These are phyloP conservation scores for Chiloscyllium plagiosum DNA, from an alignment of 2,113 vertebrate genomes.

Conservation along the genomic window DNA sequence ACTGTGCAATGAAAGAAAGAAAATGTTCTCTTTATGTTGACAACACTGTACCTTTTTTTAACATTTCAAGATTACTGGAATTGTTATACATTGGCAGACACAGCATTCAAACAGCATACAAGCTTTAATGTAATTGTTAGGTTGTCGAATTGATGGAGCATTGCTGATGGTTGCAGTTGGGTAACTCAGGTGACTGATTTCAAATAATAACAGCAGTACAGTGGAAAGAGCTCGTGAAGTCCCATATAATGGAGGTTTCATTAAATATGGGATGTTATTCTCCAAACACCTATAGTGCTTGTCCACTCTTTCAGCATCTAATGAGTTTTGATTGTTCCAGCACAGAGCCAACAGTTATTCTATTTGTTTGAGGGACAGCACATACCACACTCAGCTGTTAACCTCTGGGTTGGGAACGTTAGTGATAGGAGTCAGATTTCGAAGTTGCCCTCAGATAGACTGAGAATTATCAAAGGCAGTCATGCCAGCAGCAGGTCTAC, in stretches of 20 bases:
- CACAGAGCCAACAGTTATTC: neutral
- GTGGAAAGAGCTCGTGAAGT: no score
- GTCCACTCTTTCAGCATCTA: neutral
- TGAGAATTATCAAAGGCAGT: neutral
- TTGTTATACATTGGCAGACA: conserved; percentile 13
- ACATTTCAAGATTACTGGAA: neutral
- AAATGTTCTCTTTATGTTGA: neutral
- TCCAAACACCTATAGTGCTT: neutral
- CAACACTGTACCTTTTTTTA: neutral
- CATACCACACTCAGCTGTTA: neutral
- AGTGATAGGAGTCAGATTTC: neutral
- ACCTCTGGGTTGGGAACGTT: neutral
- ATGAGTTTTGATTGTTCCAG: neutral
- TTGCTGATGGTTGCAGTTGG: neutral
- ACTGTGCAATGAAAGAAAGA: neutral
- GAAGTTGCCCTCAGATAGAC: neutral
- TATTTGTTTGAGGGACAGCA: neutral
- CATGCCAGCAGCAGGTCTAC: neutral
- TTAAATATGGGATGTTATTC: no score
- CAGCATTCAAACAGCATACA: neutral
- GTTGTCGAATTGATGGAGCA: neutral
- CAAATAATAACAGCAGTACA: neutral
- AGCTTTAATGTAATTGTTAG: conserved; percentile 2
- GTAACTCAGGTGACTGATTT: neutral
- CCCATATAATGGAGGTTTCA: no score